Percentiles rank a stretch among this genome's conserved stretches.
Evolutionary conservation across 2,797 vertebrate genomes (phyloP).

Genomic region (Gadopsis marmoratus): DNA sequence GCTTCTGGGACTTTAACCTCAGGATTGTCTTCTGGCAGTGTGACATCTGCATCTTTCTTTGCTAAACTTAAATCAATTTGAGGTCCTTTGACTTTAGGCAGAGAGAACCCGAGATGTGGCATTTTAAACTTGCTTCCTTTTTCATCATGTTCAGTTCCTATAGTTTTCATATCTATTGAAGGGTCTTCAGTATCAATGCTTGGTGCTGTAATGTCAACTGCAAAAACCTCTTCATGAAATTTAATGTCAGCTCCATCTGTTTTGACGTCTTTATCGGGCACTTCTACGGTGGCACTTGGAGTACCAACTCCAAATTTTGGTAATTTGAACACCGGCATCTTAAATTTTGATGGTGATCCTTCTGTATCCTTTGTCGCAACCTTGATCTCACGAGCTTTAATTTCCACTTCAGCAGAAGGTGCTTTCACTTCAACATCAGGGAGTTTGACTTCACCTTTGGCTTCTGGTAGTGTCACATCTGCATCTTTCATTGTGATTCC

Average conservation of each 20-base stretch:
- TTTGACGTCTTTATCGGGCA: background rate
- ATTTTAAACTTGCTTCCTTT: constrained; percentile 75
- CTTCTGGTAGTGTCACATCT: constrained; percentile 25
- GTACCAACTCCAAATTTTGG: constrained; percentile 47
- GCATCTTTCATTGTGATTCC: constrained; percentile 64
- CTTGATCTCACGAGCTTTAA: constrained; percentile 42
- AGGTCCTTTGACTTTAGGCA: constrained; percentile 55
- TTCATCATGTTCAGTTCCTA: constrained; percentile 32
- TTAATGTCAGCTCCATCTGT: background rate
- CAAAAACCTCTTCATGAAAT: background rate
- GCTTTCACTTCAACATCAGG: constrained; percentile 35
- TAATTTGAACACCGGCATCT: constrained; percentile 52
- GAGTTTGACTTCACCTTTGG: background rate
- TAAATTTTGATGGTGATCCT: constrained; percentile 58
- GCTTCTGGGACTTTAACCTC: constrained; percentile 35
- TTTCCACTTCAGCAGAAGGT: constrained; percentile 45
- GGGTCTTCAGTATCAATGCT: constrained; percentile 14
- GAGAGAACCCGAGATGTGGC: constrained; percentile 70
- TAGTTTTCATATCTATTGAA: constrained; percentile 30
- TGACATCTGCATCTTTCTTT: constrained; percentile 52
- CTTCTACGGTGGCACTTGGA: constrained; percentile 1
- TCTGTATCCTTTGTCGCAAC: constrained; percentile 22
- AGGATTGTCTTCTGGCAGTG: constrained; percentile 38
- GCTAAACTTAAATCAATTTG: constrained; percentile 38
- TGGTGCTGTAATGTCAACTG: constrained; percentile 13